phyloP scores from a whole-genome alignment of 2,113 vertebrate genomes.

The Panthera leo region DNA sequence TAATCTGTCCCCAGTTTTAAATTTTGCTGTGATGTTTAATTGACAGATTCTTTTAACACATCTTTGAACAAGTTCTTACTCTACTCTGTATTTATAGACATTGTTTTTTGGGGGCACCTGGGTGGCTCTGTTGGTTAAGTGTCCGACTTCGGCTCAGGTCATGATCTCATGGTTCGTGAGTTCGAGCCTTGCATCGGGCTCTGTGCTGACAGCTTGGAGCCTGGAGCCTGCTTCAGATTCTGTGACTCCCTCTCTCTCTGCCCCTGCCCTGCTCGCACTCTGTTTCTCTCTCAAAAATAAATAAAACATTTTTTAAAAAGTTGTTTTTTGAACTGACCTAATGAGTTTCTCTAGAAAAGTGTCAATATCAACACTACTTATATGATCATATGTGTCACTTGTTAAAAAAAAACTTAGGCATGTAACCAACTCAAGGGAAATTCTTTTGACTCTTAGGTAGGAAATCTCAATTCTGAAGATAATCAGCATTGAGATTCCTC shows the following conservation, averaged over 20 bases:
- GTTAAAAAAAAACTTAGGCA: slow-evolving; percentile 4
- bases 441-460: slow-evolving; percentile 2
- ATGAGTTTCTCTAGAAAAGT: slow-evolving; percentile 15
- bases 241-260: too few species aligned
- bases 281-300: too few species aligned
- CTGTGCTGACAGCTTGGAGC: too few species aligned
- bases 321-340: slow-evolving; percentile 29
- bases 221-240: too few species aligned
- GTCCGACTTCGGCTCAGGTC: too few species aligned
- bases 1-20: background rate
- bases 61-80: slow-evolving; percentile 29
- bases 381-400: background rate
- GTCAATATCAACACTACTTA: slow-evolving; percentile 20
- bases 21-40: slow-evolving; percentile 18
- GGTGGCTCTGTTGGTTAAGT: too few species aligned
- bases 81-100: slow-evolving; percentile 36
- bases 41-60: slow-evolving; percentile 5
- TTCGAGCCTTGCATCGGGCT: too few species aligned
- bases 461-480: slow-evolving; percentile 14
- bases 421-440: slow-evolving; percentile 35
- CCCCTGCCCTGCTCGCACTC: too few species aligned
- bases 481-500: slow-evolving; percentile 46
- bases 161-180: too few species aligned
- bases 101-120: background rate
- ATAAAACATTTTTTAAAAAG: too few species aligned